Base-by-base conservation (phyloP, 2,888 invertebrate genomes). In the Emmelina monodactyla region DNA sequence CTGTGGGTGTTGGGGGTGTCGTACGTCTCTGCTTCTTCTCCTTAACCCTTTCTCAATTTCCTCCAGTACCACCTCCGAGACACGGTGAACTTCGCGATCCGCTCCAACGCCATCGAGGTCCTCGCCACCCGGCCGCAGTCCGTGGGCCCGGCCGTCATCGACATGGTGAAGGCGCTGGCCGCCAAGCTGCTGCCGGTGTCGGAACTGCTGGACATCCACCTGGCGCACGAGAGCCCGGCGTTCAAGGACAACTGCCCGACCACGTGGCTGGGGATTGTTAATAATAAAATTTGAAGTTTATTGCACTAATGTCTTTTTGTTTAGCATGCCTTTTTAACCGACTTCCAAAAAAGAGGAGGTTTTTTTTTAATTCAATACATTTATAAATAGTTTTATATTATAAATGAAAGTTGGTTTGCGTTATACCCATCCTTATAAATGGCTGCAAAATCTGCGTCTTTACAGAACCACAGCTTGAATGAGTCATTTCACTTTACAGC, bases 231-330 rank as follows among this genome's bases (percentile, higher is more conserved):
- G 41, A 76, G 76, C 38, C 64, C 72, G 0, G 70, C 64, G 1
- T 76, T 76, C 41, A 71, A 67, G 37, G 73, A 75, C 43, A 58
- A 62, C 31, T 68, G 70, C 29, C 72, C 75, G 0, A 39, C 58
- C 0, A 68, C 69, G 0, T 75, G 76, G 76, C 53, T 75, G 0
- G 70, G 67, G 0, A 75, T 76, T 13, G 73, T 75, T 16, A 72
- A 72, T 49, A 71, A 67, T 62, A 73, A 72, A 62, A n/a, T n/a
- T n/a, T n/a, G n/a, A n/a, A n/a, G n/a, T n/a, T n/a, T n/a, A n/a
- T 50, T 57, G 37, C 46, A 52, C 22, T 51, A 35, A 53, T 33
- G 33, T 33, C 28, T 34, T 28, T 19, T 22, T 13, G 14, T 29
- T 36, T 25, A 16, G 16, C 4, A 10, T 19, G 19, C 19, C 19